Percentiles rank a stretch among this genome's conserved stretches.
These are phyloP conservation scores for Lepilemur ruficaudatus DNA, from an alignment of 2,797 vertebrate genomes.

Conservation along the genomic window DNA sequence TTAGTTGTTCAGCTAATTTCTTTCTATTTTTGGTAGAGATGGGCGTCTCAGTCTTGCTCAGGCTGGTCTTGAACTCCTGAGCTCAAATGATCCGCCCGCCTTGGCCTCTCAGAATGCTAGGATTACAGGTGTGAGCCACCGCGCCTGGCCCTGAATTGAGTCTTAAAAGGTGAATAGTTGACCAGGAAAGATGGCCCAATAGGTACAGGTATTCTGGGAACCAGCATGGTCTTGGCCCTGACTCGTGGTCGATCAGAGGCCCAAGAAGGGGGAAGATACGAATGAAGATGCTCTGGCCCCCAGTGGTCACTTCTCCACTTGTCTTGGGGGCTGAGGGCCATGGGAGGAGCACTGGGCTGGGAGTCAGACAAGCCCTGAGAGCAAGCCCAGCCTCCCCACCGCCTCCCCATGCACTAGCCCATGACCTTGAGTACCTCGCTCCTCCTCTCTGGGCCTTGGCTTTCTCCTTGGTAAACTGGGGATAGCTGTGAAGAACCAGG, in stretches of 20 bases:
- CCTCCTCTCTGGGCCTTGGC: not conserved
- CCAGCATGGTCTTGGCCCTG: not conserved
- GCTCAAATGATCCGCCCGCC: too few species aligned
- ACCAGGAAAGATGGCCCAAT: not conserved
- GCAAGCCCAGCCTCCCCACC: not conserved
- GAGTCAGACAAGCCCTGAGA: not conserved
- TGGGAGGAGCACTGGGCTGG: not conserved
- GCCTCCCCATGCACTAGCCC: not conserved
- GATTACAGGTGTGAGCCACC: too few species aligned
- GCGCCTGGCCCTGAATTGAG: not conserved
- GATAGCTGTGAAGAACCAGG: not conserved
- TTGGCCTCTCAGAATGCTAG: too few species aligned
- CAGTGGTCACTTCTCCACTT: not conserved
- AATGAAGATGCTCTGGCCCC: not conserved
- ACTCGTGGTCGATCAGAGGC: not conserved
- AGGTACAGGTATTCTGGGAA: not conserved
- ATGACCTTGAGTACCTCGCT: not conserved
- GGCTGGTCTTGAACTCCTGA: too few species aligned
- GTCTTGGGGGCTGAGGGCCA: not conserved
- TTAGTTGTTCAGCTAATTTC: too few species aligned
- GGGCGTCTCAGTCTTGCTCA: too few species aligned
- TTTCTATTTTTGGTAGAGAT: too few species aligned
- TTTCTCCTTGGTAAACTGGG: not conserved
- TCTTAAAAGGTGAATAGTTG: not conserved
- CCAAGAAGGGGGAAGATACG: not conserved